Conservation (phyloP, 2,888 invertebrate genomes). For the Heliconius ismenius region DNA sequence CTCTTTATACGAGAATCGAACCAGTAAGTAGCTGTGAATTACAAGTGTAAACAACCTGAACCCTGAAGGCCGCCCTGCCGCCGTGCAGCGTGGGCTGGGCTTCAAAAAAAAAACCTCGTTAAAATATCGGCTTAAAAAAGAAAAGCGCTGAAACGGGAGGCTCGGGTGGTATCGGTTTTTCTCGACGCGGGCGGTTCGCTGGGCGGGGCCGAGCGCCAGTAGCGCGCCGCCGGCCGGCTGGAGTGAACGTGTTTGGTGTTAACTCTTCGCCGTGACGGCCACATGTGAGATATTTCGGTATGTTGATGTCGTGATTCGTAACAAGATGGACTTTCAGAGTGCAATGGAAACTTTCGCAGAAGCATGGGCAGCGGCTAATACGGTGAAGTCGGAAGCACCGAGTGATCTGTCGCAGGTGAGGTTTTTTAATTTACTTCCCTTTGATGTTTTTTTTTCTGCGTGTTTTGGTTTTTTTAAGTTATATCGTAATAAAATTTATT, state of each 20-base stretch:
- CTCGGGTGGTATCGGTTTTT: constrained; percentile 80
- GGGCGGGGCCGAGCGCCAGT: constrained; percentile 80
- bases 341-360: constrained; percentile 99
- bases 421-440: constrained; percentile 41
- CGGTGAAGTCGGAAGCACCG: constrained; percentile 84
- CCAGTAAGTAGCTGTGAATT: constrained; percentile 74
- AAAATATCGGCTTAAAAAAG: constrained; percentile 82
- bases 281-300: constrained; percentile 76
- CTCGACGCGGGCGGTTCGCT: constrained; percentile 76
- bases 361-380: constrained; percentile 95
- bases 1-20: constrained; percentile 69
- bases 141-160: constrained; percentile 82
- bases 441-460: constrained; percentile 7
- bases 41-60: constrained; percentile 81
- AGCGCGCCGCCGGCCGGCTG: constrained; percentile 84
- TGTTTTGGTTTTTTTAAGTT: constrained; percentile 29
- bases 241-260: constrained; percentile 66
- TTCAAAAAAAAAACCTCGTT: constrained; percentile 75
- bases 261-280: constrained; percentile 58
- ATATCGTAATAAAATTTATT: not conserved
- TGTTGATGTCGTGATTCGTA: constrained; percentile 77
- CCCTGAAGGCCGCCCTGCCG: constrained; percentile 77
- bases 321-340: constrained; percentile 97
- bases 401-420: constrained; percentile 86
- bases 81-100: constrained; percentile 75